phyloP scores from a whole-genome alignment of 1,140 invertebrate genomes.

The Aphis gossypii region DNA sequence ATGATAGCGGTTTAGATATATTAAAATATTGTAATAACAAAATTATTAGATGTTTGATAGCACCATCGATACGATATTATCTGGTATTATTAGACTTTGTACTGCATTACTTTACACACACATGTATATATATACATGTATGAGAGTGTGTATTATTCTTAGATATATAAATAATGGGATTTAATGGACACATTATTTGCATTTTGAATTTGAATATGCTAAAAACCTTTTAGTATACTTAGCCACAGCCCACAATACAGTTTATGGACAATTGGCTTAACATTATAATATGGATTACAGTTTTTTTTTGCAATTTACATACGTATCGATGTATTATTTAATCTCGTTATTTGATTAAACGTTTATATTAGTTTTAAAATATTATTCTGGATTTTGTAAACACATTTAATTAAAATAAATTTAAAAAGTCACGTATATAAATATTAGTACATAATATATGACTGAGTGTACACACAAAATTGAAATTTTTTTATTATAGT shows the following conservation, averaged over 20 bases:
- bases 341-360: not conserved
- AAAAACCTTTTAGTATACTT: slow-evolving; percentile 19
- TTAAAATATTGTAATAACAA: not conserved
- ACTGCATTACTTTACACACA: not conserved
- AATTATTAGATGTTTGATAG: not conserved
- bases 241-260: not conserved
- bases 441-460: not conserved
- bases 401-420: not conserved
- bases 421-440: not conserved
- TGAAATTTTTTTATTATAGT: not conserved
- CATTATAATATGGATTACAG: not conserved
- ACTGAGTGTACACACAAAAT: not conserved
- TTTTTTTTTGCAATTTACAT: not conserved
- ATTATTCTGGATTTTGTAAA: not conserved
- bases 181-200: not conserved
- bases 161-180: not conserved
- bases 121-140: too few species aligned
- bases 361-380: not conserved
- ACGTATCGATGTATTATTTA: not conserved
- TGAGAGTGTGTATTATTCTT: not conserved
- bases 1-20: not conserved
- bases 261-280: not conserved
- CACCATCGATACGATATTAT: not conserved
- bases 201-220: not conserved
- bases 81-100: not conserved